A percentile compares a stretch with the other conserved stretches of the same genome.
Conservation (phyloP, 2,797 vertebrate species). For the Serranus cabrilla region DNA sequence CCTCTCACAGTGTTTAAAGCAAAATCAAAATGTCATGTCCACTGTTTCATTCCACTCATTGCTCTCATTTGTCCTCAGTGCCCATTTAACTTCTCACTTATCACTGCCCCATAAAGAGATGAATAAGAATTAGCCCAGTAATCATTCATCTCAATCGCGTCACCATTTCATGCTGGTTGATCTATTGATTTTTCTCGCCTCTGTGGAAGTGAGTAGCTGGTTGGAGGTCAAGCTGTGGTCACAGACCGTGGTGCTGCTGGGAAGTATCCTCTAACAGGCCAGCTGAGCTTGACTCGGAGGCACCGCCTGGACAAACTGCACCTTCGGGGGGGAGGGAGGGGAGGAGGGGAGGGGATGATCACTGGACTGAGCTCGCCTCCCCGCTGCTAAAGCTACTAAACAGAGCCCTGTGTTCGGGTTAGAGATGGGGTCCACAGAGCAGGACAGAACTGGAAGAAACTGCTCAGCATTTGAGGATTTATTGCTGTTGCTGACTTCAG, state of each 20-base stretch:
- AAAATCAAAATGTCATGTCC: slow-evolving; percentile 58
- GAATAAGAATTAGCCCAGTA: slow-evolving; percentile 74
- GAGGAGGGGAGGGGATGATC: slow-evolving; percentile 39
- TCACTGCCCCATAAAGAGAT: slow-evolving; percentile 73
- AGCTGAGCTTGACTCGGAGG: slow-evolving; percentile 54
- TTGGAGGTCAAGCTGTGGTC: slow-evolving; percentile 80
- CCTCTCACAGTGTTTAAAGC: slow-evolving; percentile 52
- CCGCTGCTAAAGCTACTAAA: slow-evolving; percentile 78
- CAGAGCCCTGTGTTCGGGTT: slow-evolving; percentile 66
- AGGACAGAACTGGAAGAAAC: slow-evolving; percentile 72
- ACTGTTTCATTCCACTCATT: slow-evolving; percentile 51
- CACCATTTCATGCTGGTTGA: slow-evolving; percentile 75
- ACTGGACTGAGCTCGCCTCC: slow-evolving; percentile 62
- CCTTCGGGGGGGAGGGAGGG: slow-evolving; percentile 18
- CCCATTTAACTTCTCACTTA: slow-evolving; percentile 76
- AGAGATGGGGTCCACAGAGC: slow-evolving; percentile 72
- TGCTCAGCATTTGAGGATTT: slow-evolving; percentile 78
- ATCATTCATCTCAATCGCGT: slow-evolving; percentile 80
- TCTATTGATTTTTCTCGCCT: slow-evolving; percentile 74
- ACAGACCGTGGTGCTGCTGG: slow-evolving; percentile 61
- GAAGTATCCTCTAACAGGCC: slow-evolving; percentile 67
- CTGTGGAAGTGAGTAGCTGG: slow-evolving; percentile 61
- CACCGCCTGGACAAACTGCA: slow-evolving; percentile 65
- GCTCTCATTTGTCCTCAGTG: slow-evolving; percentile 51
- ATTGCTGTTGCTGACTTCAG: slow-evolving; percentile 82